Conservation (phyloP, 2,888 invertebrate species). For the Ditula angustiorana region DNA sequence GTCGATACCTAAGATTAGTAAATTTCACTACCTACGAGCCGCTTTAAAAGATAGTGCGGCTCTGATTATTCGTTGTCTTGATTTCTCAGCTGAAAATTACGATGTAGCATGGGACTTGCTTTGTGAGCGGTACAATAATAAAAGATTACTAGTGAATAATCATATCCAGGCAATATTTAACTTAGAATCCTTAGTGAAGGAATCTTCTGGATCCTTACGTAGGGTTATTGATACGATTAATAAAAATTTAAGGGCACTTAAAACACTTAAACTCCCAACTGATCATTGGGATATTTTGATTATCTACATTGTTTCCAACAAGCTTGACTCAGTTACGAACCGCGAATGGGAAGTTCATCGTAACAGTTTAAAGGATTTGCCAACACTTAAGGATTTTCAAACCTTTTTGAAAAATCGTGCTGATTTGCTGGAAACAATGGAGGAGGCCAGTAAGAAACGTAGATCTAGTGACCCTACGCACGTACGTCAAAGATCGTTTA, state of each 20-base stretch:
- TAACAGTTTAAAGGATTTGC: slow-evolving; percentile 16
- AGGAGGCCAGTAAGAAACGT: not conserved
- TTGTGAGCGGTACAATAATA: too few species aligned
- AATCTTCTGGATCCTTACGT: slow-evolving; percentile 29
- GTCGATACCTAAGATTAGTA: too few species aligned
- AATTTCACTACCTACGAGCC: too few species aligned
- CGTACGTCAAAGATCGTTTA: too few species aligned
- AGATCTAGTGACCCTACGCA: too few species aligned
- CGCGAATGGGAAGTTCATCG: slow-evolving; percentile 39
- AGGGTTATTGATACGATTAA: slow-evolving; percentile 32
- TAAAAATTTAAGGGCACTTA: slow-evolving; percentile 39
- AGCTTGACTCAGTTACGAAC: slow-evolving; percentile 31
- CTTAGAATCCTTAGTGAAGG: slow-evolving; percentile 19
- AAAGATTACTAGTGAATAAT: too few species aligned
- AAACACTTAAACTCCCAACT: slow-evolving; percentile 36
- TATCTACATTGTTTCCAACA: slow-evolving; percentile 31
- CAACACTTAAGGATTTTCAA: slow-evolving; percentile 31
- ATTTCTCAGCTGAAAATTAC: too few species aligned
- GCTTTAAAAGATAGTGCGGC: too few species aligned
- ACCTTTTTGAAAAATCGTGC: too few species aligned
- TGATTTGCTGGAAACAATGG: slow-evolving; percentile 35
- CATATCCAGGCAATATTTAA: too few species aligned
- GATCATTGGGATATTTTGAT: slow-evolving; percentile 39
- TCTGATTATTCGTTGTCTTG: too few species aligned
- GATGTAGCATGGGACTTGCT: too few species aligned